A percentile compares a stretch with the other conserved stretches of the same genome.
phyloP scores from a whole-genome alignment of 2,888 invertebrate genomes.

The Acleris holmiana region DNA sequence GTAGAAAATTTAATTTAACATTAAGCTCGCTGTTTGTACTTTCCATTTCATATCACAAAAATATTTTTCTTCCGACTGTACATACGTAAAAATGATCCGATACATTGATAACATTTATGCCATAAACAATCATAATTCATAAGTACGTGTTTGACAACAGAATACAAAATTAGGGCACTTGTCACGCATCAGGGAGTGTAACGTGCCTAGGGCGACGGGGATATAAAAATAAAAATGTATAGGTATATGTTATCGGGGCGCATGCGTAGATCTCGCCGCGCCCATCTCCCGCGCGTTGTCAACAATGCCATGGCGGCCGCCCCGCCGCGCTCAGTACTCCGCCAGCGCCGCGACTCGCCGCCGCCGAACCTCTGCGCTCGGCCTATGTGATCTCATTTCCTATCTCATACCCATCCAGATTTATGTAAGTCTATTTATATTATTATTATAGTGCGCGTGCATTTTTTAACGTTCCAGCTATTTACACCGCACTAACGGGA shows the following conservation, averaged over 20 bases:
- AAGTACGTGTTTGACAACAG: slow-evolving; percentile 23
- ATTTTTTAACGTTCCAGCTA: slow-evolving; percentile 6
- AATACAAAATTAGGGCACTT: slow-evolving; percentile 28
- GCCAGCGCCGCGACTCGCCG: slow-evolving; percentile 61
- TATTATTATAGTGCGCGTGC: slow-evolving; percentile 20
- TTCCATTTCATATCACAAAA: too few species aligned
- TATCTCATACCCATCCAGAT: slow-evolving; percentile 54
- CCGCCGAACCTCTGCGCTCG: slow-evolving; percentile 45
- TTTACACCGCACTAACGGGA: background rate
- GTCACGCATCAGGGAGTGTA: slow-evolving; percentile 26
- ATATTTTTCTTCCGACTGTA: too few species aligned
- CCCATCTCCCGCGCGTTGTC: slow-evolving; percentile 50
- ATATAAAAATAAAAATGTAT: slow-evolving; percentile 13
- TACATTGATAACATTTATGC: background rate
- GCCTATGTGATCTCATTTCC: slow-evolving; percentile 65
- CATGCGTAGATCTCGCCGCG: slow-evolving; percentile 48
- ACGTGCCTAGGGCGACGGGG: slow-evolving; percentile 6
- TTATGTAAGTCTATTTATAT: slow-evolving; percentile 58
- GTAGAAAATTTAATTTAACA: too few species aligned
- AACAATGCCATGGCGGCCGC: slow-evolving; percentile 51
- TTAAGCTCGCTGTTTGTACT: too few species aligned
- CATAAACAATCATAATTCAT: slow-evolving; percentile 6
- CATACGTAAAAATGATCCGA: too few species aligned
- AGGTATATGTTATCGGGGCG: slow-evolving; percentile 38
- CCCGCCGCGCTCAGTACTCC: slow-evolving; percentile 58